These are phyloP conservation scores for Mastomys natalensis DNA, from an alignment of 2,113 vertebrate species.

Conservation along the genomic window DNA sequence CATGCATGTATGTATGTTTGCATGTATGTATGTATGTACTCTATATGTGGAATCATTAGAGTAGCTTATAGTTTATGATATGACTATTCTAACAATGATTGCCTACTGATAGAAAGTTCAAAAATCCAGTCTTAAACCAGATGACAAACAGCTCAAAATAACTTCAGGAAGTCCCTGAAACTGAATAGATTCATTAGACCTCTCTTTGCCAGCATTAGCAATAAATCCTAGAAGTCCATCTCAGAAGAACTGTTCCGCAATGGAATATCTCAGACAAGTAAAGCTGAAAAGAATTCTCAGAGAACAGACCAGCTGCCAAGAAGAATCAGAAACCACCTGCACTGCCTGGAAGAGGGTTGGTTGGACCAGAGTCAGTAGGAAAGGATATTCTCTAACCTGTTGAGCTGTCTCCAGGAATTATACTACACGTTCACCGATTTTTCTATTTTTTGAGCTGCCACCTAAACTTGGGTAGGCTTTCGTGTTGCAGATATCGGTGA, in stretches of 20 bases:
- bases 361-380: not conserved
- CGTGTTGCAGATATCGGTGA: not conserved
- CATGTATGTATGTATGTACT: no score
- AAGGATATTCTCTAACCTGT: not conserved
- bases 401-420: not conserved
- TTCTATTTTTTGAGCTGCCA: not conserved
- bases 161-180: not conserved
- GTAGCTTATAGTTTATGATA: not conserved
- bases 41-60: not conserved
- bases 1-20: no score
- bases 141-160: not conserved
- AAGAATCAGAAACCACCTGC: not conserved
- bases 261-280: no score
- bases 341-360: not conserved
- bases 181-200: not conserved
- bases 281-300: not conserved
- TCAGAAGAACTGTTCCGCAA: not conserved
- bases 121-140: not conserved
- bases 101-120: not conserved
- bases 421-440: not conserved
- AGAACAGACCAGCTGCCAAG: not conserved
- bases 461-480: fast-evolving
- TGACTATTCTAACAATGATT: not conserved
- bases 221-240: not conserved
- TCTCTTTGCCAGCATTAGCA: not conserved